phyloP scores from a whole-genome alignment of 2,888 invertebrate genomes.

The Phaonia tiefii region DNA sequence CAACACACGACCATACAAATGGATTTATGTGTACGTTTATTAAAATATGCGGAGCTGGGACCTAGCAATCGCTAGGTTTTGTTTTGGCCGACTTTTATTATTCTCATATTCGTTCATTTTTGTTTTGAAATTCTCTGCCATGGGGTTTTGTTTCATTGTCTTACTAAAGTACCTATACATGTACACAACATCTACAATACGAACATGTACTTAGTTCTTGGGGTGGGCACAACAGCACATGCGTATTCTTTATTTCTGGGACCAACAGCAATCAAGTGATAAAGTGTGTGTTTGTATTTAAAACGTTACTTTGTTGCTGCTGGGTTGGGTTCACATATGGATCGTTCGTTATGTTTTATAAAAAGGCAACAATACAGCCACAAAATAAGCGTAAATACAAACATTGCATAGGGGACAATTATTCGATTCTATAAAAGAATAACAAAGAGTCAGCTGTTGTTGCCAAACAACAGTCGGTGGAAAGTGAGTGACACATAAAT shows the following conservation, averaged over 20 bases:
- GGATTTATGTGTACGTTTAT: slow-evolving; percentile 12
- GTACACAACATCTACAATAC: slow-evolving; percentile 11
- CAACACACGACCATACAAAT: too few relatives aligned
- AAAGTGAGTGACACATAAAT: too few relatives aligned
- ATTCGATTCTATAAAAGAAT: slow-evolving; percentile 19
- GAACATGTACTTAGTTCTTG: slow-evolving; percentile 23
- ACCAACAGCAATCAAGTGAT: slow-evolving; percentile 16
- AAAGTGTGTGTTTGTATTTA: too few relatives aligned
- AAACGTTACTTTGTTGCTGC: slow-evolving; percentile 15
- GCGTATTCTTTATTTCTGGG: slow-evolving; percentile 35
- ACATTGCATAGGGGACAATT: too few relatives aligned
- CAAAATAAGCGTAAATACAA: too few relatives aligned
- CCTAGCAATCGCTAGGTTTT: slow-evolving; percentile 5
- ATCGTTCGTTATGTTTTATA: too few relatives aligned
- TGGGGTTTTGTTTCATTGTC: slow-evolving; percentile 50
- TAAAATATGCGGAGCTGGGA: slow-evolving; percentile 20
- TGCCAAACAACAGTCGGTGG: slow-evolving; percentile 64
- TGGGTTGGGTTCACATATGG: slow-evolving; percentile 36
- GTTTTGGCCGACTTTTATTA: slow-evolving; percentile 50
- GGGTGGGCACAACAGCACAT: slow-evolving; percentile 42
- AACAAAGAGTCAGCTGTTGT: slow-evolving; percentile 72
- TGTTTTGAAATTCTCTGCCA: slow-evolving; percentile 57
- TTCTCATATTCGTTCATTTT: slow-evolving; percentile 54
- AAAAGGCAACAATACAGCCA: too few relatives aligned
- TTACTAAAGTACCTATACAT: background rate